These are phyloP conservation scores for Hemibates koningsi DNA, from an alignment of 2,113 vertebrate genomes.

Conservation along the genomic window DNA sequence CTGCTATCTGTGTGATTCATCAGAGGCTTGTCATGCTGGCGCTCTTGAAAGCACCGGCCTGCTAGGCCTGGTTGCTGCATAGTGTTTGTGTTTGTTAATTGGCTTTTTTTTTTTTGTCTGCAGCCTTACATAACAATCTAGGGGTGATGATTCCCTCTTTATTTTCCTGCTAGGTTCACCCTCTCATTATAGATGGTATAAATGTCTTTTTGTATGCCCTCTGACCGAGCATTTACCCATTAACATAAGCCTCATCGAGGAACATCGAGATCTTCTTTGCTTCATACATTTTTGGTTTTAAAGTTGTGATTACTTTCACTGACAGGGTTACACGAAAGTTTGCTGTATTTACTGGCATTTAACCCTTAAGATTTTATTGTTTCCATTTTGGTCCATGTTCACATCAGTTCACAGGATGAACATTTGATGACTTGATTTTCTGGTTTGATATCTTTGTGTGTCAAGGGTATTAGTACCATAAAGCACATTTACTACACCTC, in stretches of 20 bases:
- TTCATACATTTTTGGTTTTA: background rate
- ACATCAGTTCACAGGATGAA: background rate
- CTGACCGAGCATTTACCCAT: background rate
- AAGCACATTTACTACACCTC: background rate
- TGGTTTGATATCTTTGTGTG: background rate
- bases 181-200: background rate
- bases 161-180: background rate
- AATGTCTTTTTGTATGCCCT: background rate
- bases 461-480: background rate
- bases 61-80: background rate
- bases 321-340: background rate
- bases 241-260: background rate
- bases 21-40: conserved; percentile 28
- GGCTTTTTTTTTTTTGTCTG: background rate
- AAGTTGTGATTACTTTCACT: background rate
- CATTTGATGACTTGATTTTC: background rate
- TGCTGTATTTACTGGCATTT: background rate
- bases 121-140: background rate
- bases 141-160: background rate
- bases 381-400: background rate
- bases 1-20: conserved; percentile 27
- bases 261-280: background rate
- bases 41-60: conserved; percentile 1
- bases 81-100: background rate
- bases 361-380: background rate